phyloP scores from a whole-genome alignment of 2,797 vertebrate species.

The Fratercula arctica region DNA sequence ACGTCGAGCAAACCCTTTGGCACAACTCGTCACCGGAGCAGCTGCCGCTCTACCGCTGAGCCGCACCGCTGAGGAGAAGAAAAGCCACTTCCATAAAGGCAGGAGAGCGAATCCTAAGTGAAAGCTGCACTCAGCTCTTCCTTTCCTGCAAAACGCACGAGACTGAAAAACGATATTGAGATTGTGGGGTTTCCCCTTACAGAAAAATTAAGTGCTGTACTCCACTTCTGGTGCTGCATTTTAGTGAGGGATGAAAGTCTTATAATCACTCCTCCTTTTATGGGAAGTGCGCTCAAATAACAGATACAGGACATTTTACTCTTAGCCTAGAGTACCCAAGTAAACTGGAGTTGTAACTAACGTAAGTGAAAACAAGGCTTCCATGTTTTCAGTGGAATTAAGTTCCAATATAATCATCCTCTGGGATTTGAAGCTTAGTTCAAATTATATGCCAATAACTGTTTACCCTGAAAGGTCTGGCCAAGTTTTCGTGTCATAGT shows the following conservation, averaged over 20 bases:
- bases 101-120: slow-evolving; percentile 18
- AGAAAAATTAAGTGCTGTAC: neutral
- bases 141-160: neutral
- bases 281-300: neutral
- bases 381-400: neutral
- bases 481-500: neutral
- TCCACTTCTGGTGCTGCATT: neutral
- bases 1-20: neutral
- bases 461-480: slow-evolving; percentile 5
- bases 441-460: neutral
- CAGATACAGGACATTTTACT: neutral
- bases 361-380: neutral
- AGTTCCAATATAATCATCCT: neutral
- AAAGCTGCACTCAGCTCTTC: slow-evolving; percentile 23
- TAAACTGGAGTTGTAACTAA: neutral
- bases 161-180: neutral
- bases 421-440: neutral
- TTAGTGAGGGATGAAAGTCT: neutral
- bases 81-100: slow-evolving; percentile 41
- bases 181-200: neutral
- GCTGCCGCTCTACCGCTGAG: slow-evolving; percentile 41
- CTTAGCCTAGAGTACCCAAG: neutral
- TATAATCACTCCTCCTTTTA: neutral
- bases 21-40: neutral
- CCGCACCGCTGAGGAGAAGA: slow-evolving; percentile 41